A percentile compares a stretch with the other conserved stretches of the same genome.
Evolutionary conservation across 2,888 invertebrate species (phyloP).

Genomic region (Anagyrus pseudococci): DNA sequence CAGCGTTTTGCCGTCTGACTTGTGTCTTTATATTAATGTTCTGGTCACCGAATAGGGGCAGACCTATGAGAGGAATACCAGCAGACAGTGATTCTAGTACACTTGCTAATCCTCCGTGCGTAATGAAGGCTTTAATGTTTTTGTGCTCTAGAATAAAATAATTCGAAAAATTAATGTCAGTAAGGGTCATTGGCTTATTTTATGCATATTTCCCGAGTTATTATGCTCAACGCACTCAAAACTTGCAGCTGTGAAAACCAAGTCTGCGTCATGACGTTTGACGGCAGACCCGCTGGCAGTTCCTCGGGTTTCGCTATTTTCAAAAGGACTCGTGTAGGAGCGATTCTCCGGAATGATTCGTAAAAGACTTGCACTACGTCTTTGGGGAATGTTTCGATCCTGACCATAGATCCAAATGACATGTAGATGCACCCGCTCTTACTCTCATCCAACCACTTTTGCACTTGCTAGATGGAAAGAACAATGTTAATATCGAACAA

Average conservation of each 20-base stretch:
- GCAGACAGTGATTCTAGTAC: constrained; percentile 46
- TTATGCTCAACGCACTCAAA: constrained; percentile 44
- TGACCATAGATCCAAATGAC: constrained; percentile 57
- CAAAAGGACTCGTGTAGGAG: constrained; percentile 52
- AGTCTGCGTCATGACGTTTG: constrained; percentile 51
- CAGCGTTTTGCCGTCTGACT: constrained; percentile 42
- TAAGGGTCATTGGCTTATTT: no score
- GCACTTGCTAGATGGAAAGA: constrained; percentile 45
- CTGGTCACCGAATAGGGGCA: constrained; percentile 51
- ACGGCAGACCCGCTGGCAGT: constrained; percentile 50
- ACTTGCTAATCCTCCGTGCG: constrained; percentile 49
- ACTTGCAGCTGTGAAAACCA: constrained; percentile 52
- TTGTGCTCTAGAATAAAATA: constrained; percentile 47
- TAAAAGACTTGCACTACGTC: constrained; percentile 45
- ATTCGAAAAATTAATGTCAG: not conserved
- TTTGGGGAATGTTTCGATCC: constrained; percentile 51
- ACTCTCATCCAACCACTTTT: constrained; percentile 54
- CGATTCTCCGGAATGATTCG: constrained; percentile 48
- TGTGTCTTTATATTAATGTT: constrained; percentile 45
- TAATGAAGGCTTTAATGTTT: constrained; percentile 47
- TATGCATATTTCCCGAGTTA: not conserved
- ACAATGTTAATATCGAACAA: no score
- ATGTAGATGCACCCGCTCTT: constrained; percentile 52
- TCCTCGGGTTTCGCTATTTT: constrained; percentile 50
- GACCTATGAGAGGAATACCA: constrained; percentile 48